Evolutionary conservation across 2,888 invertebrate species (phyloP), one percentile per base, ranked within the genome.

Genomic region (Dryobota labecula): DNA sequence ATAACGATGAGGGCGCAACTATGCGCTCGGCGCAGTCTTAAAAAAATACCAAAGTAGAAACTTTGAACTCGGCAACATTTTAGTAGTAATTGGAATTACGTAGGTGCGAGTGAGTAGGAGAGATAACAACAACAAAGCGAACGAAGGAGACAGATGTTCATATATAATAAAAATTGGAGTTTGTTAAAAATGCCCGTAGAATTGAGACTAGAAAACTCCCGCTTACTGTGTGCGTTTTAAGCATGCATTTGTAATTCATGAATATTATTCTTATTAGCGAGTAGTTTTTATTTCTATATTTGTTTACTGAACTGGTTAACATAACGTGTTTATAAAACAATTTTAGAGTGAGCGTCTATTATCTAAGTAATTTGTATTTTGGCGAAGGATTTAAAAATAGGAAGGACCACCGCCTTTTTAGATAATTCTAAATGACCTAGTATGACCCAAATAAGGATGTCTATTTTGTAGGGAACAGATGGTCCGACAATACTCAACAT

Each of bases 81-180:
- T 77, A 53, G 72, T 69, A 77, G 71, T 53, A 62, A 67, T 61
- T 64, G 56, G 30, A 54, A 49, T 41, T 56, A 49, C 6, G 49
- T 49, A 15, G 43, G 66, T 70, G 69, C 54, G 80, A 84, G 79
- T 30, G 86, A 83, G 69, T 65, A 61, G 33, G 73, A 62, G 51
- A 49, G 70, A 82, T 77, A 84, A 73, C 74, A 71, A 74, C 56
- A 68, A 84, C 76, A 68, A 74, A 69, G 70, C 49, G 68, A 76
- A 73, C 38, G 73, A 73, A 67, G 67, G 76, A 73, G 73, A 73
- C 68, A 67, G 66, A 57, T 66, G 43, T 67, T 49, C 27, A 49
- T 65, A 66, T 73, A 66, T 57, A 75, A 57, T 38, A 75, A 74
- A 74, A 43, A 65, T 33, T 30, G 11, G 4, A 45, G 49, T 65